Evolutionary conservation across 1,140 invertebrate species (phyloP).

Genomic region (Lepidurus packardi): DNA sequence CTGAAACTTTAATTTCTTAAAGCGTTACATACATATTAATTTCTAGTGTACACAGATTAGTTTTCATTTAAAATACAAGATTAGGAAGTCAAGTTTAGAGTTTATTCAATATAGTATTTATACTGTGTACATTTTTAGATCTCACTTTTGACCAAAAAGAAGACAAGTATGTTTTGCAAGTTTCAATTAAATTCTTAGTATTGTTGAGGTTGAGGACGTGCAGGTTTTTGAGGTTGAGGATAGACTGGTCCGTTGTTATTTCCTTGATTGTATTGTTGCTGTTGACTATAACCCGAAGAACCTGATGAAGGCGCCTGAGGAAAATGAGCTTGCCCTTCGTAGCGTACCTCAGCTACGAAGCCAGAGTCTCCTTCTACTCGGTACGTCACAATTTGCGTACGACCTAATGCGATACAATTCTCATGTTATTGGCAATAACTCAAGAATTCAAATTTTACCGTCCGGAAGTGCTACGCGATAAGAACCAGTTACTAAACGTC

Average conservation of each 20-base stretch:
- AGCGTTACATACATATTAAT: too few species aligned
- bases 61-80: too few species aligned
- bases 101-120: too few species aligned
- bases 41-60: too few species aligned
- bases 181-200: background rate
- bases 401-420: background rate
- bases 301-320: background rate
- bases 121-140: too few species aligned
- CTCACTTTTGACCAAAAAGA: too few species aligned
- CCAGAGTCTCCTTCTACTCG: slow-evolving; percentile 38
- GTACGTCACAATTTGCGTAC: slow-evolving; percentile 39
- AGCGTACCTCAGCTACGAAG: slow-evolving; percentile 39
- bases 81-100: too few species aligned
- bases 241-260: background rate
- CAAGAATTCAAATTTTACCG: slow-evolving; percentile 26
- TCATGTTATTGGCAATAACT: background rate
- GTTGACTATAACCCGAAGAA: background rate
- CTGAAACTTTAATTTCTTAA: too few species aligned
- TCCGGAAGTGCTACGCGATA: slow-evolving; percentile 39
- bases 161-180: too few species aligned
- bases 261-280: background rate
- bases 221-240: background rate
- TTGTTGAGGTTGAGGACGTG: background rate
- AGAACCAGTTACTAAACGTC: slow-evolving; percentile 37
- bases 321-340: slow-evolving; percentile 38